phyloP scores from a whole-genome alignment of 2,113 vertebrate genomes.

The Bombycilla garrulus region DNA sequence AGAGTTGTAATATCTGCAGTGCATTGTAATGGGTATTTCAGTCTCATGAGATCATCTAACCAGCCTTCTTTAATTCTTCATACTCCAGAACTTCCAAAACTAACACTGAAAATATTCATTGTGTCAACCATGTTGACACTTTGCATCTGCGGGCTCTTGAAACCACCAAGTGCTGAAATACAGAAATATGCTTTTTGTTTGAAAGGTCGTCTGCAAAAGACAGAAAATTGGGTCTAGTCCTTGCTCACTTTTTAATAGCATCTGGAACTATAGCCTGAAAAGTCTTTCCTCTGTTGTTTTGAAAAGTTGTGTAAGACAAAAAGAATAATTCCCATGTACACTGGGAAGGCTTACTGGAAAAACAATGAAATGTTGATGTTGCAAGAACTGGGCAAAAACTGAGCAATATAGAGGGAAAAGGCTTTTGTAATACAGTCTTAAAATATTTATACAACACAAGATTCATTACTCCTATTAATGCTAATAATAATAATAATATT shows the following conservation, averaged over 20 bases:
- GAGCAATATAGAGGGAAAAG: conserved; percentile 2
- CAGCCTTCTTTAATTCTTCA: conserved; percentile 17
- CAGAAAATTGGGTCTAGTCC: conserved; percentile 35
- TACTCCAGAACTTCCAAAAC: conserved; percentile 26
- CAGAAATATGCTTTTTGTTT: conserved; percentile 24
- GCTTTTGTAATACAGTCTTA: background rate
- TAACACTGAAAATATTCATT: conserved; percentile 43
- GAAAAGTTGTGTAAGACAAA: conserved; percentile 19
- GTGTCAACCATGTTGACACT: conserved; percentile 32
- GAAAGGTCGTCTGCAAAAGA: conserved; percentile 43
- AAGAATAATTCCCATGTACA: background rate
- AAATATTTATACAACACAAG: background rate
- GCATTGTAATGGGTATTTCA: conserved; percentile 34
- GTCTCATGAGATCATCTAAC: background rate
- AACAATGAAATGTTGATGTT: conserved; percentile 10
- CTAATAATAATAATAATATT: background rate
- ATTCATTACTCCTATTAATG: background rate
- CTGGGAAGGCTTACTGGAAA: conserved; percentile 50
- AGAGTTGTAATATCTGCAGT: background rate
- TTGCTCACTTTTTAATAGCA: conserved; percentile 1
- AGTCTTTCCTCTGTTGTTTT: conserved; percentile 8
- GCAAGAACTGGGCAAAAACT: conserved; percentile 4
- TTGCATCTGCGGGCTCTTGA: conserved; percentile 40
- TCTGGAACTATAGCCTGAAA: conserved; percentile 22
- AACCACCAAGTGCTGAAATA: conserved; percentile 16